Percentiles rank a stretch among this genome's conserved stretches.
Conservation (phyloP, 92 coral and sea anemone species). For the Virgularia gustaviana region DNA sequence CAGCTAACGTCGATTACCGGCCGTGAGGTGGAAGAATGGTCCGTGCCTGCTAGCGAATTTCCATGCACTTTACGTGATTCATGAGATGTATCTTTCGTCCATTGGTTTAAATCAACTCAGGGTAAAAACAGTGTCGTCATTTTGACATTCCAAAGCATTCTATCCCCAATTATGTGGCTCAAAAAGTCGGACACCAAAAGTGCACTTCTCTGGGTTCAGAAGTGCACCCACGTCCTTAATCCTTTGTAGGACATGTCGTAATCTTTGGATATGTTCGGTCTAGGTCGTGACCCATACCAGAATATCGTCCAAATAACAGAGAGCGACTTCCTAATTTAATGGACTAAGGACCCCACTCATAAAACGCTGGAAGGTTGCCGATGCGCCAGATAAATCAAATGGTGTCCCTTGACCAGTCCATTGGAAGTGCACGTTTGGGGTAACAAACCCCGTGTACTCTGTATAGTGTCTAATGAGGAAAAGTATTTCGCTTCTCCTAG, state of each 20-base stretch:
- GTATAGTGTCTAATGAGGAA: background rate
- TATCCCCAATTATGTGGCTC: constrained; percentile 12
- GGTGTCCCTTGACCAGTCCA: constrained; percentile 26
- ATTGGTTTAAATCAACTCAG: no score
- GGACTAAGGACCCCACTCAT: constrained; percentile 19
- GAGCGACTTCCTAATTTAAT: constrained; percentile 6
- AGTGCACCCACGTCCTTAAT: constrained; percentile 24
- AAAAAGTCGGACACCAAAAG: constrained; percentile 19
- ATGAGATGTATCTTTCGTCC: no score
- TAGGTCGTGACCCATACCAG: constrained; percentile 20
- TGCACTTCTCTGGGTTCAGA: constrained; percentile 26
- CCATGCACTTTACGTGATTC: no score
- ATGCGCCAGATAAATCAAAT: constrained; percentile 25
- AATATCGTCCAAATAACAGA: no score
- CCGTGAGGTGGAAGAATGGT: no score
- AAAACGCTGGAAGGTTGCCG: constrained; percentile 17
- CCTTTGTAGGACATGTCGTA: background rate
- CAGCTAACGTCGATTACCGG: no score
- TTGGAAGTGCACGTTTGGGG: constrained; percentile 25
- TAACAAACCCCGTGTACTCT: constrained; percentile 3
- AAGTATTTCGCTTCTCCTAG: background rate
- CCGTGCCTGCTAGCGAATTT: no score
- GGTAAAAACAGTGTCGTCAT: no score
- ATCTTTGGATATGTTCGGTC: constrained; percentile 10
- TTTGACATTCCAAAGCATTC: no score